These are phyloP conservation scores for Orbicella faveolata DNA, from an alignment of 64 coral and sea anemone genomes.

Conservation along the genomic window DNA sequence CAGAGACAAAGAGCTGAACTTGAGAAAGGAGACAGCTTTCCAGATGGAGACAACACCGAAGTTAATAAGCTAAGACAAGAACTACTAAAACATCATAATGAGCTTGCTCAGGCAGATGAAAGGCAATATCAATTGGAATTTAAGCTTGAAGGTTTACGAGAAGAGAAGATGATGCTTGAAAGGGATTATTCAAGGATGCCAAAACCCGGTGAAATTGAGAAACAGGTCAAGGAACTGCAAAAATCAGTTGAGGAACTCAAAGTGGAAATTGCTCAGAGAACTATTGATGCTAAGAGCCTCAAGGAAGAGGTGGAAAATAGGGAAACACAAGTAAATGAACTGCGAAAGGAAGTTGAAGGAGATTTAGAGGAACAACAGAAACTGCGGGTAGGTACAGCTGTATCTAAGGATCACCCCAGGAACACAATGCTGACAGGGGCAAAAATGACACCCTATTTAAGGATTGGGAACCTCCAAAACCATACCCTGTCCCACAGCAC, in stretches of 20 bases:
- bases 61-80: constrained; percentile 98
- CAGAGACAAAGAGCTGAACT: constrained; percentile 84
- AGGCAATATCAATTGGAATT: constrained; percentile 98
- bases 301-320: constrained; percentile 95
- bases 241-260: constrained; percentile 91
- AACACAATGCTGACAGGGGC: too few species aligned
- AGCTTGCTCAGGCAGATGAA: constrained; percentile 98
- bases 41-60: constrained; percentile 90
- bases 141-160: constrained; percentile 90
- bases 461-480: too few species aligned
- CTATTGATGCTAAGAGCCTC: constrained; percentile 81
- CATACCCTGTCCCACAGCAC: too few species aligned
- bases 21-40: constrained; percentile 98
- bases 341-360: constrained; percentile 79
- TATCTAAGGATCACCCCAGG: too few species aligned
- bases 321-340: constrained; percentile 72
- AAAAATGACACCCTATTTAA: too few species aligned
- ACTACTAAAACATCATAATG: constrained; percentile 97
- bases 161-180: constrained; percentile 94
- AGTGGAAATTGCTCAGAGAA: constrained; percentile 90
- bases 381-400: constrained; percentile 60
- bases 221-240: constrained; percentile 86
- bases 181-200: constrained; percentile 98
- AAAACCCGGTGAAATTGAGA: constrained; percentile 97
- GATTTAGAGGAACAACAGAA: constrained; percentile 92